A percentile compares a stretch with the other conserved stretches of the same genome.
Conservation (phyloP, 64 coral and sea anemone species). For the Actinia tenebrosa region DNA sequence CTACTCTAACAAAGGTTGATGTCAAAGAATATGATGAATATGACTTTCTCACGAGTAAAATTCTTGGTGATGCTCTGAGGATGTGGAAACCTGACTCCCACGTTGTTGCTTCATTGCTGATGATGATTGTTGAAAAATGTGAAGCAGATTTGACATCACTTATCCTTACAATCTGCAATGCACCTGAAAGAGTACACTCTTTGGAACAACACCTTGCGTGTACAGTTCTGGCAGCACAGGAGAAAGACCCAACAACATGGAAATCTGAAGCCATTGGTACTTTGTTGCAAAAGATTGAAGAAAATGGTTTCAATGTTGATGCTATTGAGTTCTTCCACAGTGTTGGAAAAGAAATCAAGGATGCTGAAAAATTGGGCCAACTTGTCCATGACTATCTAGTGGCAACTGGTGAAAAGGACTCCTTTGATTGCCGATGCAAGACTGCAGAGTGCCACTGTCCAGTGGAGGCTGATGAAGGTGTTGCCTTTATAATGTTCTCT, state of each 20-base stretch:
- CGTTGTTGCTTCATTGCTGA: slow-evolving; percentile 40
- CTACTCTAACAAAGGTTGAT: slow-evolving; percentile 48
- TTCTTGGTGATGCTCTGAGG: slow-evolving; percentile 63
- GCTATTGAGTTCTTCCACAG: slow-evolving; percentile 67
- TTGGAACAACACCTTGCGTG: slow-evolving; percentile 63
- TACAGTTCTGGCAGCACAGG: slow-evolving; percentile 46
- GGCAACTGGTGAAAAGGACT: slow-evolving; percentile 73
- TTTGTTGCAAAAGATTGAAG: slow-evolving; percentile 69
- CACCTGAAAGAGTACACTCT: slow-evolving; percentile 46
- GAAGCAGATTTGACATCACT: slow-evolving; percentile 59
- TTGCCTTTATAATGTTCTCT: slow-evolving; percentile 92
- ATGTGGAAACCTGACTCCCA: slow-evolving; percentile 56
- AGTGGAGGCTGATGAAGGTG: slow-evolving; percentile 78
- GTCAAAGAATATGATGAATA: slow-evolving; percentile 84
- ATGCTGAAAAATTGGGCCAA: slow-evolving; percentile 62
- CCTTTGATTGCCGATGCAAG: slow-evolving; percentile 85
- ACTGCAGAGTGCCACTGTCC: slow-evolving; percentile 89
- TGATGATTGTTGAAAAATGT: slow-evolving; percentile 68
- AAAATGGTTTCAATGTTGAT: slow-evolving; percentile 81
- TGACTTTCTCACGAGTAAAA: slow-evolving; percentile 52
- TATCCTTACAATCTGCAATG: slow-evolving; percentile 79
- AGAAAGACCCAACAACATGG: slow-evolving; percentile 47
- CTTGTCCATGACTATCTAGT: slow-evolving; percentile 76
- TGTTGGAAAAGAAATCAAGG: slow-evolving; percentile 58
- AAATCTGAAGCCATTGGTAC: slow-evolving; percentile 50